Evolutionary conservation across 2,797 vertebrate genomes (phyloP), one percentile per base, ranked within the genome.

Genomic region (Hyperoplus immaculatus): DNA sequence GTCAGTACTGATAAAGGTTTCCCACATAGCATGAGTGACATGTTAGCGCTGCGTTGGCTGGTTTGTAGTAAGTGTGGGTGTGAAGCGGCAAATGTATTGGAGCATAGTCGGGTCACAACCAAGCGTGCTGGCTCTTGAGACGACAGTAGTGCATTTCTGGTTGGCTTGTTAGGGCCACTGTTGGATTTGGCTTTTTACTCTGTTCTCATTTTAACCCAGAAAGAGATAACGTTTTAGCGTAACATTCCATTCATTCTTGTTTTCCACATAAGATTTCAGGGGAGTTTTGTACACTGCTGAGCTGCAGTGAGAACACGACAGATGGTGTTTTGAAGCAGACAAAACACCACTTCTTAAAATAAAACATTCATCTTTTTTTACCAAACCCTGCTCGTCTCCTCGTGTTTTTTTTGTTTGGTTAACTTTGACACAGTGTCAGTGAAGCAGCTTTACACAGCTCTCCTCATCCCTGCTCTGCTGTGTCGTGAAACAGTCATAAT

Each of bases 201-300:
- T 9, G 12, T 75, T 87, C 18, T 69, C 43, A 67, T 87, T 29
- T 83, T 75, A 71, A 70, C 54, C 59, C 66, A 57, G 45, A 61
- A 29, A 69, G 78, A 60, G 39, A 77, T 41, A 29, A 11, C 13
- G 41, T 77, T 86, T 54, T 53, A 85, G 77, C 78, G 78, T 86
- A 78, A 88, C 88, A 91, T 93, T 93, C 91, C 89, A 89, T 81
- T 87, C 57, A 69, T 82, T 80, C 55, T 80, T 75, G 62, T 84
- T 79, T 87, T 87, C 64, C 80, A 69, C 67, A 58, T 65, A 18
- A 56, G 49, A 76, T 82, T 87, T 80, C 80, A 88, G 87, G 81
- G 78, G 84, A 76, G 82, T 88, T 87, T 88, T 89, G 68, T 85
- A 72, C 72, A 73, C 87, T 88, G 78, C 69, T 78, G 50, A 78